Base-by-base conservation (phyloP, 2,797 vertebrate species). In the Sebastes minor region DNA sequence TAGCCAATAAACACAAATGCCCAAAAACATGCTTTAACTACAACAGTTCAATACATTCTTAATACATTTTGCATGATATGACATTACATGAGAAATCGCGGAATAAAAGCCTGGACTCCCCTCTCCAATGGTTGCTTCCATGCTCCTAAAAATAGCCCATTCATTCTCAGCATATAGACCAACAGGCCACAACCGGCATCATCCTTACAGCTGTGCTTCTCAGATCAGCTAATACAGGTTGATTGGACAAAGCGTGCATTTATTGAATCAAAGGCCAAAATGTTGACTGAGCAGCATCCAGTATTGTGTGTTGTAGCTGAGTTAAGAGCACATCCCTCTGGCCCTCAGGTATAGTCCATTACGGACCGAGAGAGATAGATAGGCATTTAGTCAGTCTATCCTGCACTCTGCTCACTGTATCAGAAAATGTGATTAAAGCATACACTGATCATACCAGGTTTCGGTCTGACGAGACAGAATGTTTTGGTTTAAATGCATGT, bases 71-170 rank as follows among this genome's bases (percentile, higher is more conserved):
- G n/a, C 56, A 49, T 67, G 30, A 83, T 55, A 22, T 49, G 20
- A 62, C 42, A 32, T 62, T 64, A 33, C n/a, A 46, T n/a, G 28
- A 63, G 25, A 42, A 55, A 52, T 46, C 2, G 20, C 38, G 65
- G 49, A 60, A 82, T 42, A 71, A 61, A 80, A 32, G 66, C 62
- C 23, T 16, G 14, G 42, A 68, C 81, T 64, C 87, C 90, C 88
- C 87, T 69, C 73, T 70, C 55, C 7, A 56, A 55, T 92, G 92
- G 92, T 89, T 65, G 23, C 86, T 66, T 86, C 92, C 88, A 76
- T 56, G 53, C 27, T 80, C n/a, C 91, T 92, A 92, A 91, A 94
- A 94, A 93, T 94, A 93, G 64, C 78, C 81, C 90, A 92, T 92
- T 94, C 90, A 94, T 77, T 87, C 72, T 53, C 46, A 80, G 38